Percentiles rank a stretch among this genome's conserved stretches.
Conservation (phyloP, 2,113 vertebrate genomes). For the Centropus bengalensis region DNA sequence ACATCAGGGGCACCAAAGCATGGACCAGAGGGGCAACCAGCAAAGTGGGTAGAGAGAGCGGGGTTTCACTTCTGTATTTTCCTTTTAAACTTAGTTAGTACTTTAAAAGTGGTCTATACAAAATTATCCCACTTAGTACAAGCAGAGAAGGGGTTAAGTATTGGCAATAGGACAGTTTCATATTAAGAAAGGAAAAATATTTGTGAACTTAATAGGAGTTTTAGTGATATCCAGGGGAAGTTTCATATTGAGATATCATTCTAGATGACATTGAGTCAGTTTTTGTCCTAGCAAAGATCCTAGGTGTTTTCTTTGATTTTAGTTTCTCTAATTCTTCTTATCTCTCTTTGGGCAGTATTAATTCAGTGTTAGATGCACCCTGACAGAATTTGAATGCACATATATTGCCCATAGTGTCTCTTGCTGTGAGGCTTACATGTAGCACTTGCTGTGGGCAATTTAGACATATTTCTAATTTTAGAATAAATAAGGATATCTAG, state of each 20-base stretch:
- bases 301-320: neutral
- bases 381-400: neutral
- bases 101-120: neutral
- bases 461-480: neutral
- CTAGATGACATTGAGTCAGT: neutral
- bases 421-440: neutral
- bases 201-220: neutral
- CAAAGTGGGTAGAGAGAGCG: neutral
- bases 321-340: neutral
- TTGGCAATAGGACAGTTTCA: neutral
- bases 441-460: neutral
- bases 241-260: neutral
- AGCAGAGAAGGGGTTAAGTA: neutral
- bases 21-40: neutral
- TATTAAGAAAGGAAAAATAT: neutral
- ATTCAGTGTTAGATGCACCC: neutral
- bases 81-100: neutral
- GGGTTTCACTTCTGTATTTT: neutral
- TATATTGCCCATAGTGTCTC: neutral
- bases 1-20: neutral
- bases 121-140: neutral
- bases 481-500: neutral
- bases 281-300: neutral
- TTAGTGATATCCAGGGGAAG: neutral
- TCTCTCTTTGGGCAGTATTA: neutral